phyloP scores from a whole-genome alignment of 2,888 invertebrate genomes.

The Lasioglossum leucozonium region DNA sequence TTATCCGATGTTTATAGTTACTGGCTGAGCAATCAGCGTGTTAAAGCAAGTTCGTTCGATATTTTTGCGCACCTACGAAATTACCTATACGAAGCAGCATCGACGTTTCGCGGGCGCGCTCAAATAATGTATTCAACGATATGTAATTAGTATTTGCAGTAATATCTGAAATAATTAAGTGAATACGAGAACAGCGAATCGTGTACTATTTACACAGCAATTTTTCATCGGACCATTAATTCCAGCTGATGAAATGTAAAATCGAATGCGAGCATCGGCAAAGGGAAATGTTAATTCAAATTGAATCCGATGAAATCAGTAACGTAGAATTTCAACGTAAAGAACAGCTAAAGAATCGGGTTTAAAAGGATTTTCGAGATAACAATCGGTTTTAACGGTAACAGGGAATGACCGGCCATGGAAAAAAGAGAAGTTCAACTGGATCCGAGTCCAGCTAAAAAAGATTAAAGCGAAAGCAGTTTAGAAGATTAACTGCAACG shows the following conservation, averaged over 20 bases:
- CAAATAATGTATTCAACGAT: background rate
- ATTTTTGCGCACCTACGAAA: background rate
- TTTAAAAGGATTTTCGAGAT: background rate
- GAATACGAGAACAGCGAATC: background rate
- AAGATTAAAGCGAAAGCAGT: constrained; percentile 61
- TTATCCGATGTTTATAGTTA: background rate
- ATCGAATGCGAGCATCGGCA: background rate
- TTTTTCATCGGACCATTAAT: background rate
- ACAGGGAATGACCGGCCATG: constrained; percentile 33
- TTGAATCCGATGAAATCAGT: background rate
- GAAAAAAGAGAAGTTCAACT: constrained; percentile 39
- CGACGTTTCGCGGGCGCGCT: too few relatives aligned
- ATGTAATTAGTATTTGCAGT: background rate
- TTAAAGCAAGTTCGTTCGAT: background rate
- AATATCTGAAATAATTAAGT: background rate
- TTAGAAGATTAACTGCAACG: constrained; percentile 57
- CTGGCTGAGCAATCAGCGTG: background rate
- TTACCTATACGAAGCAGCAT: background rate
- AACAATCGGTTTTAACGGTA: background rate
- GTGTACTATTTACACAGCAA: background rate
- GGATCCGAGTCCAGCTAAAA: constrained; percentile 52
- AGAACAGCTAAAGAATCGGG: background rate
- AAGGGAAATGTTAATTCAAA: background rate
- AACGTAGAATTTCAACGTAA: background rate
- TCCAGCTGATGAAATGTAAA: background rate